These are phyloP conservation scores for Cepaea hortensis DNA, from an alignment of 2,888 invertebrate species.

Conservation along the genomic window DNA sequence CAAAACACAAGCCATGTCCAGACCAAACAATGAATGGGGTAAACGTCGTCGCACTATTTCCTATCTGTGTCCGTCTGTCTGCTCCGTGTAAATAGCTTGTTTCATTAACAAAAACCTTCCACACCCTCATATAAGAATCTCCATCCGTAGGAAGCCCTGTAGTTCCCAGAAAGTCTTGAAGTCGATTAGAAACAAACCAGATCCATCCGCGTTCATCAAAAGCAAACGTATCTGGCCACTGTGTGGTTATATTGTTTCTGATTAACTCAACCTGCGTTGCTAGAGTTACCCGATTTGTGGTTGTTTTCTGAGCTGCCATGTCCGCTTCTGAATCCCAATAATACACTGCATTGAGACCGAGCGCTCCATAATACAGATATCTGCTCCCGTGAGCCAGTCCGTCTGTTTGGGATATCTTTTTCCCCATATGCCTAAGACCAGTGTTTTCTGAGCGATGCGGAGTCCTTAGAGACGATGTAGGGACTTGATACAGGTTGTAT, in stretches of 20 bases:
- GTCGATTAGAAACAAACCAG: slow-evolving; percentile 65
- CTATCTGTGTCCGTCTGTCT: not conserved
- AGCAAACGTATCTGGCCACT: slow-evolving; percentile 65
- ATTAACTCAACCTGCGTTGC: slow-evolving; percentile 48
- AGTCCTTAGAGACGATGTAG: slow-evolving; percentile 58
- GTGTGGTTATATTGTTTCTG: slow-evolving; percentile 55
- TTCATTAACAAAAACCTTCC: slow-evolving; percentile 53
- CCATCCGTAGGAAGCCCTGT: slow-evolving; percentile 24
- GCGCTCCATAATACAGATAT: slow-evolving; percentile 61
- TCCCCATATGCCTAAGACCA: slow-evolving; percentile 56
- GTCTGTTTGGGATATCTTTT: slow-evolving; percentile 58
- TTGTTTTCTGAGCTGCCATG: slow-evolving; percentile 50
- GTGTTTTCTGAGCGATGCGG: slow-evolving; percentile 29
- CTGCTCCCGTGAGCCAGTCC: slow-evolving; percentile 63
- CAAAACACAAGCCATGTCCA: not conserved
- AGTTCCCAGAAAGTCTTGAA: slow-evolving; percentile 54
- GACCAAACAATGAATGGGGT: not conserved
- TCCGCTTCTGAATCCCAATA: slow-evolving; percentile 59
- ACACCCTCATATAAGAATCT: slow-evolving; percentile 49
- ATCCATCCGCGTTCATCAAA: slow-evolving; percentile 59
- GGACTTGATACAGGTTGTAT: slow-evolving; percentile 57
- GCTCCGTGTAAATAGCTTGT: slow-evolving; percentile 47
- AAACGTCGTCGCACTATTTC: not conserved
- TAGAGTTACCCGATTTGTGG: slow-evolving; percentile 52
- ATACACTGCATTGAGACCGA: slow-evolving; percentile 59